Conservation (phyloP, 2,113 vertebrate genomes). For the Melanerpes formicivorus region DNA sequence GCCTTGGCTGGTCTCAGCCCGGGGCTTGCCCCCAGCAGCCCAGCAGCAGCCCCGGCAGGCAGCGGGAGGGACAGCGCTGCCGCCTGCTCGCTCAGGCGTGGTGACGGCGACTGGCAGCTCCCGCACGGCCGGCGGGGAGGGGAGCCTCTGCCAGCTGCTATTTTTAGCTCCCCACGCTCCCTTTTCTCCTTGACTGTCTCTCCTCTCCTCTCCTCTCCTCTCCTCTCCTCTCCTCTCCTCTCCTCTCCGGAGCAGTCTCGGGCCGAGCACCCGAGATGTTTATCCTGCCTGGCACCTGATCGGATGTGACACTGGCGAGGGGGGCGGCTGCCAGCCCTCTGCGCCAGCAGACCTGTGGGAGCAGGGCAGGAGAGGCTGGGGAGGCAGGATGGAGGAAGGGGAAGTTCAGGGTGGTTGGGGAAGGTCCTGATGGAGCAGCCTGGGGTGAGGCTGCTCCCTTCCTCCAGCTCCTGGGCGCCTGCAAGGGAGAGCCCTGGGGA, state of each 20-base stretch:
- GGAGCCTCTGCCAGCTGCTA: constrained; percentile 6
- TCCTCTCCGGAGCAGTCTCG: background rate
- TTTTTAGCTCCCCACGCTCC: constrained; percentile 55
- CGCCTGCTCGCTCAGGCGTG: background rate
- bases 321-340: background rate
- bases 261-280: background rate
- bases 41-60: background rate
- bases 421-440: background rate
- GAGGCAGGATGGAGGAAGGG: background rate
- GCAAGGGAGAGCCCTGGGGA: background rate
- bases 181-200: constrained; percentile 65
- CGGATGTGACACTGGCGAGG: background rate
- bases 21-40: fast-evolving
- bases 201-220: background rate
- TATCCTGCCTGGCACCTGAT: constrained; percentile 29
- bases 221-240: constrained; percentile 6
- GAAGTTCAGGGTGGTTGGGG: background rate
- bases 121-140: background rate
- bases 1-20: background rate
- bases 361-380: fast-evolving
- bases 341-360: background rate
- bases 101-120: background rate
- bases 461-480: fast-evolving
- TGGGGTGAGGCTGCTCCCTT: background rate
- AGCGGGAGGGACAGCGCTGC: background rate